Percentiles rank a stretch among this genome's conserved stretches.
phyloP scores from a whole-genome alignment of 1,140 invertebrate species.

The Centruroides sculpturatus region DNA sequence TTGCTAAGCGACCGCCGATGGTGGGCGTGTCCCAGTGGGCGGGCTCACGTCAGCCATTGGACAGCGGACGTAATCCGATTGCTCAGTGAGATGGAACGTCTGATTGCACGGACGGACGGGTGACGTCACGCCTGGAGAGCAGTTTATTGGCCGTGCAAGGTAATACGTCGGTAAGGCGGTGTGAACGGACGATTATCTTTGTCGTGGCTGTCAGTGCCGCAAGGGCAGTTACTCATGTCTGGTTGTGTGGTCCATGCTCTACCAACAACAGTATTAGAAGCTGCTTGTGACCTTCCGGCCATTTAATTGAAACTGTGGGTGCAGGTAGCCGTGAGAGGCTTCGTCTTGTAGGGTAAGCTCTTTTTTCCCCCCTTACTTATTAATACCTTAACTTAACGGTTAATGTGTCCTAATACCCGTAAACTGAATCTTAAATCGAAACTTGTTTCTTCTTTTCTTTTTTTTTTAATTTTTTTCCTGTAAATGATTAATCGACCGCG shows the following conservation, averaged over 20 bases:
- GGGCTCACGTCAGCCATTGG: too few relatives aligned
- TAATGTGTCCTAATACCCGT: too few relatives aligned
- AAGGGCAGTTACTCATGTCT: background rate
- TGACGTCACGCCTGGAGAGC: conserved; percentile 15
- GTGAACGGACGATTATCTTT: background rate
- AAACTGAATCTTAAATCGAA: too few relatives aligned
- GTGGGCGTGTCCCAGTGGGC: too few relatives aligned
- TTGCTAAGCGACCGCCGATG: too few relatives aligned
- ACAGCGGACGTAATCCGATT: background rate
- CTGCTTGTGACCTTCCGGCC: background rate
- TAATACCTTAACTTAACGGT: too few relatives aligned
- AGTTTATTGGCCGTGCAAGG: conserved; percentile 16
- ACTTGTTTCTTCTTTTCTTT: too few relatives aligned
- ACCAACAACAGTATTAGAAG: background rate
- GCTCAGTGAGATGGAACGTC: conserved; percentile 14
- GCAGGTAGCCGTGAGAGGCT: background rate
- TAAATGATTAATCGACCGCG: too few relatives aligned
- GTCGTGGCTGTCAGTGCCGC: conserved; percentile 1
- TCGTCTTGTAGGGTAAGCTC: background rate
- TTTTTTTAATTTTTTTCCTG: too few relatives aligned
- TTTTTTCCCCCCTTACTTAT: background rate
- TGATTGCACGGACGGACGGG: conserved; percentile 14
- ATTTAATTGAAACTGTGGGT: background rate
- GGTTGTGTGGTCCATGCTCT: background rate
- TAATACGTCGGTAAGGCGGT: conserved; percentile 2